Base-by-base conservation (phyloP, 1,140 invertebrate genomes). In the Brachionus rotundiformis region DNA sequence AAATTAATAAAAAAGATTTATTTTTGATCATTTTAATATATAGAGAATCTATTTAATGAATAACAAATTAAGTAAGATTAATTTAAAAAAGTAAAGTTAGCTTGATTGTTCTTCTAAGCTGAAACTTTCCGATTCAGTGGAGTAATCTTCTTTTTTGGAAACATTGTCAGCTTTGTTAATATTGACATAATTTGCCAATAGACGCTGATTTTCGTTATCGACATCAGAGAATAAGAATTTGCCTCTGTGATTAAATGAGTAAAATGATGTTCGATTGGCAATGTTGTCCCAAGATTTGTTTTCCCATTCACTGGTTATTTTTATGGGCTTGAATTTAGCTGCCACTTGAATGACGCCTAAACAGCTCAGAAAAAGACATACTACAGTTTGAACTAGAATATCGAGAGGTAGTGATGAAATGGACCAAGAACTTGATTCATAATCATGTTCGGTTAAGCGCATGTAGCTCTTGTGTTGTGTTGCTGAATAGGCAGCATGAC, bases 271-370 rank as follows among this genome's bases (percentile, higher is more conserved):
- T 19, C 79, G 16, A 29, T 63, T 63, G 19, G 41, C 79, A 29
- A 81, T 59, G 19, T 63, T 81, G 29, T 65, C 59, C 79, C 79
- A 81, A n/a, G 59, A 65, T 49, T 81, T 81, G 29, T 81, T 39
- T 49, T 81, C 54, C 33, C 36, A 81, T 68, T 81, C 79, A 49
- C 54, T 63, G 27, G 79, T 68, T 29, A 81, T 81, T 44, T 47
- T 47, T 29, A 81, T 81, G 5, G 59, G 79, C 16, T 33, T 63
- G 27, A 81, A 81, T 29, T 68, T 63, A 10, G 54, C 59, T 13
- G 36, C 54, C 2, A 68, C 27, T 47, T 63, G 33, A 27, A 81
- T 63, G 2, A 63, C 54, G 4, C 59, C 79, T 1, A 81, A 13
- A 65, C 79, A 81, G 16, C 79, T 49, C 25, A 63, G 1, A 68